These are phyloP conservation scores for Phengaris alcon DNA, from an alignment of 2,888 invertebrate genomes.

Conservation along the genomic window DNA sequence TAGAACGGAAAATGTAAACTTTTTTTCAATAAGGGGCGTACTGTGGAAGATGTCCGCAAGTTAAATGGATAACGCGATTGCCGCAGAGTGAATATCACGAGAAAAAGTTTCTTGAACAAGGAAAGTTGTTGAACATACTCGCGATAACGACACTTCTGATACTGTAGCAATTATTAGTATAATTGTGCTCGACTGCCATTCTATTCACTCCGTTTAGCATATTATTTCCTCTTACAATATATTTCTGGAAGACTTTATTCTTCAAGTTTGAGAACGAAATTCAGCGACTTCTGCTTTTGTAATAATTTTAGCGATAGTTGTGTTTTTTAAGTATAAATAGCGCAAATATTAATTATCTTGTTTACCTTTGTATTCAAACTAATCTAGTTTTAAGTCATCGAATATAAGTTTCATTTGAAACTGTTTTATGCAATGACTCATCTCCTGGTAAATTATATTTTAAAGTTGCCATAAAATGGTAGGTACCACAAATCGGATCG, in stretches of 20 bases:
- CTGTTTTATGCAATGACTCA: not conserved
- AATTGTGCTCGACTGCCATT: constrained; percentile 17
- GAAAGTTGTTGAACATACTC: constrained; percentile 43
- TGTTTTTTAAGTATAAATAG: not conserved
- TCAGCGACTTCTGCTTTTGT: constrained; percentile 1
- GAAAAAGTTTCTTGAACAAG: constrained; percentile 47
- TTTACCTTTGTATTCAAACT: not conserved
- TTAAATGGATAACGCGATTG: constrained; percentile 68
- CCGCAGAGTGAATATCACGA: constrained; percentile 62
- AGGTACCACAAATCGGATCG: constrained; percentile 10
- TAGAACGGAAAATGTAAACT: constrained; percentile 41
- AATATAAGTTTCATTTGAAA: not conserved
- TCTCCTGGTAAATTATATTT: not conserved
- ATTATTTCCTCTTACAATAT: constrained; percentile 12
- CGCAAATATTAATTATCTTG: not conserved
- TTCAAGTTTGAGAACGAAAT: not conserved
- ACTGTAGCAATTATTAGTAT: constrained; percentile 26
- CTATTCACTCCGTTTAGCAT: constrained; percentile 22
- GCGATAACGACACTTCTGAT: constrained; percentile 29
- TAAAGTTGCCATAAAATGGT: constrained; percentile 20
- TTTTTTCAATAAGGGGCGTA: constrained; percentile 62
- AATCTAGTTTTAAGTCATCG: not conserved
- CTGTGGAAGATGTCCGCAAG: constrained; percentile 67
- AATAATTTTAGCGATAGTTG: not conserved
- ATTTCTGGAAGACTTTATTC: constrained; percentile 4